A percentile compares a stretch with the other conserved stretches of the same genome.
phyloP scores from a whole-genome alignment of 1,140 invertebrate genomes.

The Popillia japonica region DNA sequence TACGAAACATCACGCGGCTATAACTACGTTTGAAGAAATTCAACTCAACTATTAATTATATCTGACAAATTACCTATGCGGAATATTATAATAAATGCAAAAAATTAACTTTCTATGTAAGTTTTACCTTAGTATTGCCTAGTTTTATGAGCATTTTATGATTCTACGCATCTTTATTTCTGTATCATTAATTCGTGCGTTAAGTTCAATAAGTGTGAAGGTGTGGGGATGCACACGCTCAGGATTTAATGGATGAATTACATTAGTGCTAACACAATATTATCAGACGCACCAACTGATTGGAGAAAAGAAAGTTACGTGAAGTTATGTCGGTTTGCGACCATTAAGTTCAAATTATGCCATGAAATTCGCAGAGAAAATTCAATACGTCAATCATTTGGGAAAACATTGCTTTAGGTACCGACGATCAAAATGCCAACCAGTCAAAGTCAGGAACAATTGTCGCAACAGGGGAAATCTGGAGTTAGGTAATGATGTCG shows the following conservation, averaged over 20 bases:
- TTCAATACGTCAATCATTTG: no score
- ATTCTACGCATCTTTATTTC: background rate
- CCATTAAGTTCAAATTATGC: no score
- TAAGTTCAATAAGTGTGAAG: background rate
- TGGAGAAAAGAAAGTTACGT: no score
- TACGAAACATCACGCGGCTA: conserved; percentile 19
- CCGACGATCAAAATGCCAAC: no score
- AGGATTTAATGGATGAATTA: background rate
- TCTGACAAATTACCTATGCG: conserved; percentile 3
- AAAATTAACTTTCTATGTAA: conserved; percentile 12
- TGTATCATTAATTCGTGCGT: background rate
- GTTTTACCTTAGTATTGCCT: background rate
- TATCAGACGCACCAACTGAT: background rate
- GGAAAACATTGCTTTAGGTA: no score
- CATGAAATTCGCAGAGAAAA: no score
- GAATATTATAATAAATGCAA: conserved; percentile 3
- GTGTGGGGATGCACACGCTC: background rate
- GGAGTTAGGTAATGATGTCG: no score
- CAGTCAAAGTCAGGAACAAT: no score
- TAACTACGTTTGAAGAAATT: background rate
- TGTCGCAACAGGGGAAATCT: no score
- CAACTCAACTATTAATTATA: background rate
- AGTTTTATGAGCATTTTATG: conserved; percentile 16
- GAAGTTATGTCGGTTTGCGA: no score
- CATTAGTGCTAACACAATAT: background rate